phyloP scores from a whole-genome alignment of 2,797 vertebrate species.

The Natrix natrix region DNA sequence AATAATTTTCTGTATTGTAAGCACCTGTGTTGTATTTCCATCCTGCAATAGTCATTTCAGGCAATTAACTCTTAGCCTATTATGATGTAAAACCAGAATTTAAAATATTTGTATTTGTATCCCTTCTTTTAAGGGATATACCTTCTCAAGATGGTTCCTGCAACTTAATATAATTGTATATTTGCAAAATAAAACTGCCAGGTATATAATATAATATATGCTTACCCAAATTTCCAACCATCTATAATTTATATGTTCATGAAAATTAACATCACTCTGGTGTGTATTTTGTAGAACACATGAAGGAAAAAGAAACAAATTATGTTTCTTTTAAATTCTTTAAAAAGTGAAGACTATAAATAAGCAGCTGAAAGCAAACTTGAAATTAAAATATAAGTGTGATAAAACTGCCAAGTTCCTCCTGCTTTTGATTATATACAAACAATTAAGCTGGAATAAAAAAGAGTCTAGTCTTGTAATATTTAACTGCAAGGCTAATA shows the following conservation, averaged over 20 bases:
- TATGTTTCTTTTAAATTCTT: slow-evolving; percentile 25
- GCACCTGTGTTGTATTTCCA: background rate
- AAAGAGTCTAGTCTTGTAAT: background rate
- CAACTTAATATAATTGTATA: background rate
- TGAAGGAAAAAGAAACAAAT: slow-evolving; percentile 66
- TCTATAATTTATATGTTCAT: background rate
- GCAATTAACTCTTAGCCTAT: background rate
- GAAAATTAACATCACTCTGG: background rate
- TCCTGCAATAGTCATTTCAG: background rate
- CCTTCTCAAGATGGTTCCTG: background rate
- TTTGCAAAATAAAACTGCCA: background rate
- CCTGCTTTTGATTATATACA: background rate
- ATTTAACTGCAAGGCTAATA: background rate
- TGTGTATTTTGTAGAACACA: slow-evolving; percentile 59
- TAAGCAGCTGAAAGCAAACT: background rate
- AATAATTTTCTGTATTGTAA: background rate
- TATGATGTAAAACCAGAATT: background rate
- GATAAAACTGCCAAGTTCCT: background rate
- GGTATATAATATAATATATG: background rate
- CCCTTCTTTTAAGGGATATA: background rate
- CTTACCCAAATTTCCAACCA: background rate
- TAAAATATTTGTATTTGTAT: background rate
- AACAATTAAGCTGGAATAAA: background rate
- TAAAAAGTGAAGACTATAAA: slow-evolving; percentile 69
- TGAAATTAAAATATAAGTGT: background rate